These are phyloP conservation scores for Dermolepida albohirtum DNA, from an alignment of 2,888 invertebrate genomes.

Conservation along the genomic window DNA sequence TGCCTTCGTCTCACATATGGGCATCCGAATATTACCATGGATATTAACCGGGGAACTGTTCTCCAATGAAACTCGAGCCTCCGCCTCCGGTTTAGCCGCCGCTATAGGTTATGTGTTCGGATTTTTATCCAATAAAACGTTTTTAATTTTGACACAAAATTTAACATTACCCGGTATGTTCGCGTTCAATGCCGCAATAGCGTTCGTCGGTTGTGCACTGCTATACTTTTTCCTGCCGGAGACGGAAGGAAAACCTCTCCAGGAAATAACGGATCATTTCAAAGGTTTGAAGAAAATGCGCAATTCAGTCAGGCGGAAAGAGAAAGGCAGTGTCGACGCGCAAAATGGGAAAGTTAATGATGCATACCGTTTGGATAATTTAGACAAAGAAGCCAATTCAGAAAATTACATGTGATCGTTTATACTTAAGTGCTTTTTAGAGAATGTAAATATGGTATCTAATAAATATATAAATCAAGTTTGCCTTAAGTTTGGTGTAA, in stretches of 20 bases:
- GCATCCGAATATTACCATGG: conserved; percentile 82
- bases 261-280: conserved; percentile 79
- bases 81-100: conserved; percentile 79
- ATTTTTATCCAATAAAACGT: conserved; percentile 81
- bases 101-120: conserved; percentile 82
- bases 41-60: conserved; percentile 84
- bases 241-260: conserved; percentile 82
- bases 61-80: conserved; percentile 75
- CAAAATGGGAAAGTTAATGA: conserved; percentile 48
- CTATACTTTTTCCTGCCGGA: conserved; percentile 81
- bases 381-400: conserved; percentile 4
- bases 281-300: conserved; percentile 69
- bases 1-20: conserved; percentile 77
- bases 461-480: background rate
- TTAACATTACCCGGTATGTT: conserved; percentile 80
- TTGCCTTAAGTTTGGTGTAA: background rate
- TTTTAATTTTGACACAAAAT: conserved; percentile 72
- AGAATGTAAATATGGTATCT: background rate
- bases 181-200: conserved; percentile 74
- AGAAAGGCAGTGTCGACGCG: conserved; percentile 34
- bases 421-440: too few relatives aligned
- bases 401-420: conserved; percentile 18
- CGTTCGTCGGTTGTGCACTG: conserved; percentile 72
- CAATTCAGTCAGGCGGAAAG: conserved; percentile 65
- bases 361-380: conserved; percentile 20